Conservation (phyloP, 2,113 vertebrate genomes). For the Pithys albifrons region DNA sequence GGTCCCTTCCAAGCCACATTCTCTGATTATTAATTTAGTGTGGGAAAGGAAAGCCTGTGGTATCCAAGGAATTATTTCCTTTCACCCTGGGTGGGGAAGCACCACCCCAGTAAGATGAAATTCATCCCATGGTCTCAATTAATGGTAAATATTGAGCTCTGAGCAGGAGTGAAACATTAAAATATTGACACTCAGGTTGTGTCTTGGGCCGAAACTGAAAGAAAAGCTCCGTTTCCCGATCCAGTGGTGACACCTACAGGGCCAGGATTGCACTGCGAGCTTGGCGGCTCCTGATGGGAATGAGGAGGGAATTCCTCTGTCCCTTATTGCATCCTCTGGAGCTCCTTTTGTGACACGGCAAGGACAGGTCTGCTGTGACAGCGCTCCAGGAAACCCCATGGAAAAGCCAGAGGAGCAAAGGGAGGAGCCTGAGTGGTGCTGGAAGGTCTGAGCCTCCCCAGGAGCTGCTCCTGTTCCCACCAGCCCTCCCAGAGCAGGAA, state of each 20-base stretch:
- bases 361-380: background rate
- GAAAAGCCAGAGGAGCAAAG: background rate
- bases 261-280: background rate
- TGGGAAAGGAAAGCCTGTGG: background rate
- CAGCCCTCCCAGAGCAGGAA: background rate
- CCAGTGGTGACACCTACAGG: constrained; percentile 46
- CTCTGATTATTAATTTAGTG: background rate
- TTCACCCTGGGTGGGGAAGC: background rate
- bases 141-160: background rate
- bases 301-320: rapidly evolving
- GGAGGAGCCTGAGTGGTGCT: background rate
- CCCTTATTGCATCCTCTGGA: background rate
- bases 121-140: rapidly evolving
- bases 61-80: background rate
- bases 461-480: background rate
- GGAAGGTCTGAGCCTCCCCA: background rate
- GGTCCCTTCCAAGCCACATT: background rate
- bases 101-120: rapidly evolving
- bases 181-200: rapidly evolving
- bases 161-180: background rate
- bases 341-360: background rate
- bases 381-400: rapidly evolving
- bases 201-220: rapidly evolving
- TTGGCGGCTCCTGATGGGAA: background rate
- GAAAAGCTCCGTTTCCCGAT: background rate